Percentiles rank a stretch among this genome's conserved stretches.
Evolutionary conservation across 92 coral and sea anemone species (phyloP).

Genomic region (Paramuricea clavata): DNA sequence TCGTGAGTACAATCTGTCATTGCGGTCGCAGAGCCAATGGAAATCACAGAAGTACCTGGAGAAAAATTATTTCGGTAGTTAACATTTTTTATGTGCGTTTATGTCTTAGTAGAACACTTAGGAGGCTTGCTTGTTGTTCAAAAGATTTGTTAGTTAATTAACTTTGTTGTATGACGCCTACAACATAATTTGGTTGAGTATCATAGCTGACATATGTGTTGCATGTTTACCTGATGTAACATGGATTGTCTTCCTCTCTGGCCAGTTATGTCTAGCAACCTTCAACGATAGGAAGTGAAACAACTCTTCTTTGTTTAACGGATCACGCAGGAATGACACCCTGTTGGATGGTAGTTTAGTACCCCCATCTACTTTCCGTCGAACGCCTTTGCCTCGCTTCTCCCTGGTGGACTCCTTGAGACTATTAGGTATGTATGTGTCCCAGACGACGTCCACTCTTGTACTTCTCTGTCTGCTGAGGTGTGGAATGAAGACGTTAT

Average conservation of each 20-base stretch:
- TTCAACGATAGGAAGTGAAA: constrained; percentile 16
- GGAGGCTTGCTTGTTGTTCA: neutral
- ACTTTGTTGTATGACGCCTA: constrained; percentile 3
- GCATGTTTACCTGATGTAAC: constrained; percentile 25
- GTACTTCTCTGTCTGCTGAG: neutral
- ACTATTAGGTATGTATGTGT: constrained; percentile 57
- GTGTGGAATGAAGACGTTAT: constrained; percentile 45
- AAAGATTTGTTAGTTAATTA: constrained; percentile 4
- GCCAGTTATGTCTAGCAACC: constrained; percentile 26
- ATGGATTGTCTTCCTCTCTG: constrained; percentile 12
- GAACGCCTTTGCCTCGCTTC: constrained; percentile 59
- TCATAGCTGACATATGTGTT: neutral
- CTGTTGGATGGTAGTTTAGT: constrained; percentile 48
- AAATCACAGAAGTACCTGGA: constrained; percentile 3
- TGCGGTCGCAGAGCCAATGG: neutral
- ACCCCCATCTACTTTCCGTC: constrained; percentile 64
- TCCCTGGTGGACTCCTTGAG: constrained; percentile 63
- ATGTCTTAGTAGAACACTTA: neutral
- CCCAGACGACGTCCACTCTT: constrained; percentile 50
- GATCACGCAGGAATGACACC: constrained; percentile 42
- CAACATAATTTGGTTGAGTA: neutral
- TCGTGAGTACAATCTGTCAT: constrained; percentile 59
- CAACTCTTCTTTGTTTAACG: constrained; percentile 31
- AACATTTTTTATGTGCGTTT: neutral
- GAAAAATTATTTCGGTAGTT: neutral